phyloP scores from a whole-genome alignment of 2,888 invertebrate genomes.

The Amblyjoppa fuscipennis region DNA sequence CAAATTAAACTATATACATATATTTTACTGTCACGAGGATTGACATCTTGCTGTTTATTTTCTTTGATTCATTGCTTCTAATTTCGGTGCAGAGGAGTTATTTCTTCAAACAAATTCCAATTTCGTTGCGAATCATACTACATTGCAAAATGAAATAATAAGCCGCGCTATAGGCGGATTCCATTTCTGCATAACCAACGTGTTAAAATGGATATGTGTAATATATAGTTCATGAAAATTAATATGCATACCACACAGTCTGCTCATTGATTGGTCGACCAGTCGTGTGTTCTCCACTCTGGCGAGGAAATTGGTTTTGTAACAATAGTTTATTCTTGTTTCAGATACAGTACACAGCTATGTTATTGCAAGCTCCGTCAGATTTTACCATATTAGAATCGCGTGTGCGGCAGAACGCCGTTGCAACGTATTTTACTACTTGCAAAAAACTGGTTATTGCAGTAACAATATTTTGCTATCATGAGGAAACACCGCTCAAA shows the following conservation, averaged over 20 bases:
- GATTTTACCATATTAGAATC: not conserved
- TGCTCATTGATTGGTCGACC: slow-evolving; percentile 6
- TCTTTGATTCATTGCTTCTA: not conserved
- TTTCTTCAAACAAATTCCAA: no score
- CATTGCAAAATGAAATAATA: slow-evolving; percentile 22
- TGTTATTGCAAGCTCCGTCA: slow-evolving; percentile 89
- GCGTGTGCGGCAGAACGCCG: not conserved
- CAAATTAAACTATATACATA: no score
- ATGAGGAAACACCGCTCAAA: no score
- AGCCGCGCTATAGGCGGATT: slow-evolving; percentile 41
- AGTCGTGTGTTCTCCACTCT: slow-evolving; percentile 5
- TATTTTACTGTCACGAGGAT: not conserved
- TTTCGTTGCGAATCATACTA: slow-evolving; percentile 12
- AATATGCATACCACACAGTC: slow-evolving; percentile 11
- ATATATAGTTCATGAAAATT: slow-evolving; percentile 24
- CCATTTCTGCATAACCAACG: slow-evolving; percentile 44
- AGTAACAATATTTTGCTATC: no score
- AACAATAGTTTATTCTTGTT: slow-evolving; percentile 84
- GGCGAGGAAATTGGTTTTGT: slow-evolving; percentile 42
- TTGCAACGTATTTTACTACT: not conserved
- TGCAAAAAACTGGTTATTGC: not conserved
- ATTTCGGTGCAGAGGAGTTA: no score
- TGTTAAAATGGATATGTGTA: slow-evolving; percentile 24
- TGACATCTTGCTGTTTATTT: slow-evolving; percentile 33
- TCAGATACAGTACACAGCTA: slow-evolving; percentile 92